phyloP scores from a whole-genome alignment of 2,797 vertebrate species.

The Nannoperca obscura region DNA sequence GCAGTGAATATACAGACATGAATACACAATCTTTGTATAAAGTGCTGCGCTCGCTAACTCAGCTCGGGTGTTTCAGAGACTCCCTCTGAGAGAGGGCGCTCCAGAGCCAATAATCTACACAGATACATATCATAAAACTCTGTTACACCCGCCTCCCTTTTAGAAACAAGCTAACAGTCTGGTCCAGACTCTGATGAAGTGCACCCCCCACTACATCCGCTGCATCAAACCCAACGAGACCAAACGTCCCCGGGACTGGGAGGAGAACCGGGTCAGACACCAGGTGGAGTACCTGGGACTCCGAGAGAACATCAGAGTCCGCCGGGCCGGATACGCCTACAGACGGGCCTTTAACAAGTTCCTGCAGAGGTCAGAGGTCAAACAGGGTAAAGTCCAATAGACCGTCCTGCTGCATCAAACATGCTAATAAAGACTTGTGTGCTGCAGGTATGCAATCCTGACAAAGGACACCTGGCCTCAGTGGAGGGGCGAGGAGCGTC shows the following conservation, averaged over 20 bases:
- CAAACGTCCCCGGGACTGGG: constrained; percentile 88
- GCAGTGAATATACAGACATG: no score
- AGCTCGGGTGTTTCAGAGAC: no score
- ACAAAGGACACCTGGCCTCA: constrained; percentile 87
- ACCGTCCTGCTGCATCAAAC: neutral
- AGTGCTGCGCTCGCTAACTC: no score
- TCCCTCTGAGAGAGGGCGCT: no score
- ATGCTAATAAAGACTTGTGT: neutral
- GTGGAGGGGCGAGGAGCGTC: constrained; percentile 85
- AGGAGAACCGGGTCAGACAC: constrained; percentile 87
- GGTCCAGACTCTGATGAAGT: constrained; percentile 89
- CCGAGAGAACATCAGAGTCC: constrained; percentile 89
- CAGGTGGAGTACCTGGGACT: constrained; percentile 91
- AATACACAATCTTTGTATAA: no score
- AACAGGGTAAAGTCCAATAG: neutral
- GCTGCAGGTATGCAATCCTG: constrained; percentile 88
- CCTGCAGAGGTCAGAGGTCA: constrained; percentile 83
- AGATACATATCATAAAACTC: neutral
- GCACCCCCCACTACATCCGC: constrained; percentile 90
- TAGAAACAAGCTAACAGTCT: constrained; percentile 90
- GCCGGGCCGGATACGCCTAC: constrained; percentile 88
- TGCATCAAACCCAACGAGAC: constrained; percentile 92
- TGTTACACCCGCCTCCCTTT: neutral
- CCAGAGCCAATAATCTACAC: no score
- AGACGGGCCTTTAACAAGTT: constrained; percentile 87